Evolutionary conservation across 2,797 vertebrate genomes (phyloP).

Genomic region (Malurus leucopterus): DNA sequence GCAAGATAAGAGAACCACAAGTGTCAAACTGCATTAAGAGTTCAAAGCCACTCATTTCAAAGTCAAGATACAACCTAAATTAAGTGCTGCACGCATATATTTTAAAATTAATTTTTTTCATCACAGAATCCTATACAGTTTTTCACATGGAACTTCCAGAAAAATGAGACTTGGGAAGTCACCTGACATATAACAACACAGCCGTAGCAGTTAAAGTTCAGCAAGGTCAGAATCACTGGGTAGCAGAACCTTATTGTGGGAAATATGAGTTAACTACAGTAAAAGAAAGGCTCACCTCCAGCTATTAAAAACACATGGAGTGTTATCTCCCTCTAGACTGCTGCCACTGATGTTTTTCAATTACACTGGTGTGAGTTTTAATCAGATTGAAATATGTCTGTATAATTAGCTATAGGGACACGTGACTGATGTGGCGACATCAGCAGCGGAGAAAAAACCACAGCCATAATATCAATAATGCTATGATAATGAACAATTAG

Average conservation of each 20-base stretch:
- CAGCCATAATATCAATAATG: slow-evolving; percentile 23
- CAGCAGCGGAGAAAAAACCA: background rate
- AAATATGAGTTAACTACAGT: background rate
- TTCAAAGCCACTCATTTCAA: background rate
- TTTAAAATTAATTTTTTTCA: background rate
- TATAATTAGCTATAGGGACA: slow-evolving; percentile 31
- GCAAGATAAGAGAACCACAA: background rate
- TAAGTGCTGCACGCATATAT: background rate
- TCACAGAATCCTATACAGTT: background rate
- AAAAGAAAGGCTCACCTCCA: background rate
- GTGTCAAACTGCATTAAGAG: background rate
- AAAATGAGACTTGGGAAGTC: background rate
- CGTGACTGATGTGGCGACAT: slow-evolving; percentile 30
- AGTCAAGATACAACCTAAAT: background rate
- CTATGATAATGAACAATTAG: slow-evolving; percentile 43
- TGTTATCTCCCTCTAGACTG: background rate
- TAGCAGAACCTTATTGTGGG: background rate
- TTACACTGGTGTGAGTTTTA: slow-evolving; percentile 27
- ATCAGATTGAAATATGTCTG: slow-evolving; percentile 39
- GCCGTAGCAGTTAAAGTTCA: background rate
- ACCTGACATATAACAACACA: background rate
- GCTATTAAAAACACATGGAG: background rate
- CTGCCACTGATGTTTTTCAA: slow-evolving; percentile 18
- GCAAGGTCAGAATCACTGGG: background rate
- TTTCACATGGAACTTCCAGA: background rate